Conservation (phyloP, 2,113 vertebrate genomes). For the Amblyopsis rosae region DNA sequence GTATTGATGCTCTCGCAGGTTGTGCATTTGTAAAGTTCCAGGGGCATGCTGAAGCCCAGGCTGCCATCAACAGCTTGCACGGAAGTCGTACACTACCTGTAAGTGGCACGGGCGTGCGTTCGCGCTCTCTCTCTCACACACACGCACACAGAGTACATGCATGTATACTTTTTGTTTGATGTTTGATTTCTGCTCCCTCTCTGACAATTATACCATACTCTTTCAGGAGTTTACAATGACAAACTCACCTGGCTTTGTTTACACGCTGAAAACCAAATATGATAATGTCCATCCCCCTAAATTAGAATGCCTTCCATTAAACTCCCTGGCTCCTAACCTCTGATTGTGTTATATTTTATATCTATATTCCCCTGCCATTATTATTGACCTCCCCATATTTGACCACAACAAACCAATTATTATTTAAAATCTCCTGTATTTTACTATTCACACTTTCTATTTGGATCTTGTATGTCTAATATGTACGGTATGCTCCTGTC, state of each 20-base stretch:
- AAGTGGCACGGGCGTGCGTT: conserved; percentile 33
- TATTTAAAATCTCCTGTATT: no score
- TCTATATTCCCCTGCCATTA: no score
- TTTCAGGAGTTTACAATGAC: background rate
- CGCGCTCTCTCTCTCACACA: conserved; percentile 4
- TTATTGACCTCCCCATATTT: no score
- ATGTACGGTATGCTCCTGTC: no score
- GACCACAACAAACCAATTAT: no score
- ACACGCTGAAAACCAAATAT: background rate
- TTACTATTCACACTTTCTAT: no score
- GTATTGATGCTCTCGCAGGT: conserved; percentile 66
- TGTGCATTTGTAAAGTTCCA: conserved; percentile 93
- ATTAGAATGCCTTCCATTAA: no score
- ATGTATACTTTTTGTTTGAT: conserved; percentile 6
- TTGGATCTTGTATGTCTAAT: no score
- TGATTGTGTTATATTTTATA: no score
- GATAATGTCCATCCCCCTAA: background rate
- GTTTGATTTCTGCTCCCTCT: no score
- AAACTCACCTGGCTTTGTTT: background rate
- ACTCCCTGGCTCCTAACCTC: no score
- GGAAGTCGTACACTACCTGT: conserved; percentile 91
- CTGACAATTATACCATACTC: background rate
- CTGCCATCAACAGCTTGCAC: conserved; percentile 89
- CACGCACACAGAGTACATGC: background rate
- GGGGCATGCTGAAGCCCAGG: conserved; percentile 88